Percentiles rank a stretch among this genome's conserved stretches.
These are phyloP conservation scores for Polymixis flavicincta DNA, from an alignment of 2,888 invertebrate species.

Conservation along the genomic window DNA sequence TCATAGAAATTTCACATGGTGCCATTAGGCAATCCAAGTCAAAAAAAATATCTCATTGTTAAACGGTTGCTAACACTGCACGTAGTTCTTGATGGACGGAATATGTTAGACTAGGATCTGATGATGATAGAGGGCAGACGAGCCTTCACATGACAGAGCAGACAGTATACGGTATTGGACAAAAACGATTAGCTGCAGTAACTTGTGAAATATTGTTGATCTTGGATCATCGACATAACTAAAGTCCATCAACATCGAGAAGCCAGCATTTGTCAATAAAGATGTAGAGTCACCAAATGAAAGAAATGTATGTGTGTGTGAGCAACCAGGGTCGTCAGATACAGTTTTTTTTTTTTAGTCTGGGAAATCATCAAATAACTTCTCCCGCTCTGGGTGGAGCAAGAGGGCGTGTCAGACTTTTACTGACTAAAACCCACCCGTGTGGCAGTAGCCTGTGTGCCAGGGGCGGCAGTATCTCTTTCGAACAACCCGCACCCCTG, in stretches of 20 bases:
- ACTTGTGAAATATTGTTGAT: neutral
- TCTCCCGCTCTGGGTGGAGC: too few relatives aligned
- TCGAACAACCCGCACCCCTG: too few relatives aligned
- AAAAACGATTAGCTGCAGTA: neutral
- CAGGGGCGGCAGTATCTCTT: too few relatives aligned
- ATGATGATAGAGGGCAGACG: neutral
- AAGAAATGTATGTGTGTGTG: too few relatives aligned
- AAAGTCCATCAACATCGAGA: neutral
- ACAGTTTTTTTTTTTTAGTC: too few relatives aligned
- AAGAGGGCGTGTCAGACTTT: too few relatives aligned
- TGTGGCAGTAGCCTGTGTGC: too few relatives aligned
- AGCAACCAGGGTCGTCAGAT: too few relatives aligned
- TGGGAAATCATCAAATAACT: too few relatives aligned
- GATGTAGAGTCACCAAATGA: neutral
- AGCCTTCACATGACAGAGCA: neutral
- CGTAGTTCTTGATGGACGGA: neutral
- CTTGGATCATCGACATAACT: neutral
- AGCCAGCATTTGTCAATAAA: neutral
- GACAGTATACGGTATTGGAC: neutral
- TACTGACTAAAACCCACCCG: too few relatives aligned
- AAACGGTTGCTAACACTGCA: neutral
- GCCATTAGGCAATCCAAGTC: too few relatives aligned
- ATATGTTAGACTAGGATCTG: neutral
- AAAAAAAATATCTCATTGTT: neutral
- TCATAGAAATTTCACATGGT: too few relatives aligned